phyloP scores from a whole-genome alignment of 2,797 vertebrate genomes.

The Dendrocincla tyrannina region DNA sequence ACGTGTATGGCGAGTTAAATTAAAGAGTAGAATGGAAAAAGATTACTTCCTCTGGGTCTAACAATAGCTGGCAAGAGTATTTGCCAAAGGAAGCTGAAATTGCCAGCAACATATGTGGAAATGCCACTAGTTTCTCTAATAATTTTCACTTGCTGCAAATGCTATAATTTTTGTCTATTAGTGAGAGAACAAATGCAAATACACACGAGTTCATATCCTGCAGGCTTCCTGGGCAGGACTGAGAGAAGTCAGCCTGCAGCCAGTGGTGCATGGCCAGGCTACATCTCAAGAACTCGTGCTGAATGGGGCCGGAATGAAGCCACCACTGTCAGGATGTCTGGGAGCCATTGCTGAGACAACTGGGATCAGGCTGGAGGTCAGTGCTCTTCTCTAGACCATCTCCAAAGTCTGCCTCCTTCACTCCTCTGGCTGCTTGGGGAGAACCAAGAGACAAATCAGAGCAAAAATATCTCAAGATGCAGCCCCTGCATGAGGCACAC shows the following conservation, averaged over 20 bases:
- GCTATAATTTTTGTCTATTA: background rate
- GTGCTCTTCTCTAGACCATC: background rate
- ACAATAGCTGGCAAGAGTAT: background rate
- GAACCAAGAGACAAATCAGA: background rate
- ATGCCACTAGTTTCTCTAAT: constrained; percentile 20
- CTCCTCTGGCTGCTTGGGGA: background rate
- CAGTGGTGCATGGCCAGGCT: fast-evolving
- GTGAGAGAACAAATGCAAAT: background rate
- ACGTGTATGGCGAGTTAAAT: background rate
- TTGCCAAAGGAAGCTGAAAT: constrained; percentile 35
- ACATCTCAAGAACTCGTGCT: background rate
- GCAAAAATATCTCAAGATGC: background rate
- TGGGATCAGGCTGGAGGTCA: background rate
- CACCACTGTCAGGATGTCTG: background rate
- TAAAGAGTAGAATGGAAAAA: background rate
- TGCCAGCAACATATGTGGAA: constrained; percentile 24
- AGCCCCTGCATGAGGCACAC: background rate
- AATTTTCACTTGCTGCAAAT: background rate
- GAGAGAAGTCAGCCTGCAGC: background rate
- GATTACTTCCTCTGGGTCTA: background rate
- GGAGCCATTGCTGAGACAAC: background rate
- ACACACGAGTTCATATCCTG: fast-evolving
- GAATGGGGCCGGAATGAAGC: background rate
- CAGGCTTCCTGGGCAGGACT: fast-evolving
- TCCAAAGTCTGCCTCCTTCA: background rate